Evolutionary conservation across 2,113 vertebrate species (phyloP), one percentile per base, ranked within the genome.

Genomic region (Cisticola juncidis): DNA sequence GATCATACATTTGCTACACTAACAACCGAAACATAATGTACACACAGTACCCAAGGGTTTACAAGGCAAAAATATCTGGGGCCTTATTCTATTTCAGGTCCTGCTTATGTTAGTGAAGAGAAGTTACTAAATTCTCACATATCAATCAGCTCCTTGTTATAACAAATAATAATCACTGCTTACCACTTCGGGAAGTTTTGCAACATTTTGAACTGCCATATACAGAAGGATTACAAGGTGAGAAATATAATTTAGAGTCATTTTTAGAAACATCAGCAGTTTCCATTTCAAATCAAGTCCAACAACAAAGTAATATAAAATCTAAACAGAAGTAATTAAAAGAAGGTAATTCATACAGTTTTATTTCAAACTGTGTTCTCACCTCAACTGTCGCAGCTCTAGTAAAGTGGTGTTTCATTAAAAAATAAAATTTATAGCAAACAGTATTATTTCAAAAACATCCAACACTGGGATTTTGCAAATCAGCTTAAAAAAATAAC

Each of bases 191-290:
- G 81, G 31, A 86, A 92, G 61, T 91, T 72, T 69, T 36, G 40
- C 56, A 90, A 44, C 62, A 57, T 35, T 74, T 91, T 94, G 57
- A 87, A 81, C 8, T 62, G 57, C 53, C 77, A 81, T 44, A 66
- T 71, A 28, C 29, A 33, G 44, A 76, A 47, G 13, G 23, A 50
- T 22, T 85, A 20, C 21, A 40, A 25, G 31, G 18, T n/a, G 83
- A 77, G 83, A 83, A 85, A 76, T 28, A 54, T 54, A 22, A 7
- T 80, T 94, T 79, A 28, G 15, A 58, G 24, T 48, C 3, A 92
- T 91, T 96, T 96, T 88, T 80, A 88, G 88, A 93, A 95, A 57
- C 14, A 77, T 8, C 29, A n/a, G 48, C 24, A 68, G 48, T 84
- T 96, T 38, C 40, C 47, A 69, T 81, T 92, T 89, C 69, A 83